Conservation (phyloP, 2,888 invertebrate genomes). For the Tenthredo amoena region DNA sequence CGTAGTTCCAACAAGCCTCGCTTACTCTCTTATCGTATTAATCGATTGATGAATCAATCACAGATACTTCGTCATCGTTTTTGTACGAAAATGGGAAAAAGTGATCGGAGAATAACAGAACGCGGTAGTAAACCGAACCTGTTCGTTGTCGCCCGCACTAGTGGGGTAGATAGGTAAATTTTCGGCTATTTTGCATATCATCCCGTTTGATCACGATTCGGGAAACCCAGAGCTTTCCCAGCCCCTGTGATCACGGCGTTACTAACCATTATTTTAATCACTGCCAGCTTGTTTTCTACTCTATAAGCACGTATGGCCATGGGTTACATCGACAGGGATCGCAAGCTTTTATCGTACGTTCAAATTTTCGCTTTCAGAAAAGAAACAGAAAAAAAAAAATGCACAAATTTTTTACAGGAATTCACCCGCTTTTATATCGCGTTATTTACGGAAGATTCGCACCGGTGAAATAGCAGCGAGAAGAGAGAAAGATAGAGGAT, state of each 20-base stretch:
- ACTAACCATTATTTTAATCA: constrained; percentile 39
- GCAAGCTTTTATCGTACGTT: neutral
- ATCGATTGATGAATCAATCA: neutral
- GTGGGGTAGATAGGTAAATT: neutral
- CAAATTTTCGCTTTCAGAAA: neutral
- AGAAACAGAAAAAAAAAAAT: neutral
- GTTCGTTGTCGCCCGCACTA: neutral
- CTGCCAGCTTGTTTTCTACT: constrained; percentile 9
- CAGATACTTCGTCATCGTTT: neutral
- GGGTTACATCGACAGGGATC: neutral
- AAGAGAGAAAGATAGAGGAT: neutral
- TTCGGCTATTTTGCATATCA: constrained; percentile 35
- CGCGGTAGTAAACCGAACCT: neutral
- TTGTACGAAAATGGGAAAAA: neutral
- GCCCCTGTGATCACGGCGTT: constrained; percentile 22
- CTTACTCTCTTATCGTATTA: no score
- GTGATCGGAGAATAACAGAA: neutral
- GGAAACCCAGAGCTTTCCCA: neutral
- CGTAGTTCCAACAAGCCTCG: neutral
- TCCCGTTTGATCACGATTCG: constrained; percentile 25
- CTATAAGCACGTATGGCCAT: neutral
- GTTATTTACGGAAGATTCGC: neutral
- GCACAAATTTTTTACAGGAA: neutral
- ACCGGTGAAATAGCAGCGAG: neutral
- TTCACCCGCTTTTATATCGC: no score